Percentiles rank a stretch among this genome's conserved stretches.
phyloP scores from a whole-genome alignment of 2,888 invertebrate species.

The Tetranychus piercei region DNA sequence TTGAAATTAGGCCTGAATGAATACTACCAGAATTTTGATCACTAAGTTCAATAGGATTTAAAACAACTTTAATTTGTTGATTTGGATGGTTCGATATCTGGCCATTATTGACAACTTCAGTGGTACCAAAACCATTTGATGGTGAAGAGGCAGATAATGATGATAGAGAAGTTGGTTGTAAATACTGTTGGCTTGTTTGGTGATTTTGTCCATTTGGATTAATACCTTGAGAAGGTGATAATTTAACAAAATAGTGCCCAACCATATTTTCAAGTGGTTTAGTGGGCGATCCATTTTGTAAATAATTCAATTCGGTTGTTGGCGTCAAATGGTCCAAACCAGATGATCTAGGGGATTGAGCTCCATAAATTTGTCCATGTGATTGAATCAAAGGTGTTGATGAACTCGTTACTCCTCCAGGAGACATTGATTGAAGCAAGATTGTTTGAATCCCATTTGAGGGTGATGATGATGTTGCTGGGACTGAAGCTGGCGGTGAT shows the following conservation, averaged over 20 bases:
- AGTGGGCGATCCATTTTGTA: not conserved
- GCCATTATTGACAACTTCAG: not conserved
- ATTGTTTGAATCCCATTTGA: not conserved
- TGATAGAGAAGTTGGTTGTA: not conserved
- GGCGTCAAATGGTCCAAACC: not conserved
- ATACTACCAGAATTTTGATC: not conserved
- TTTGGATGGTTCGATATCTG: not conserved
- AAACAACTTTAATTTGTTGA: not conserved
- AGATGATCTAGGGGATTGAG: not conserved
- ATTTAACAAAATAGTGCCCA: not conserved
- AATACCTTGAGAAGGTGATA: not conserved
- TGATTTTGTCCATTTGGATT: not conserved
- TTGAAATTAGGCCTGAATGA: not conserved
- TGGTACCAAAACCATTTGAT: not conserved
- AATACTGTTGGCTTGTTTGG: not conserved
- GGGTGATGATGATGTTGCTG: not conserved
- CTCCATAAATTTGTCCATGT: not conserved
- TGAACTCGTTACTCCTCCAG: not conserved
- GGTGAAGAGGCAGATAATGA: not conserved
- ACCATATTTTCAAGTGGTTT: not conserved
- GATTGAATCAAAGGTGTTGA: not conserved
- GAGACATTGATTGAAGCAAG: not conserved
- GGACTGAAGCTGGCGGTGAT: not conserved
- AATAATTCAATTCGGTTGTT: not conserved
- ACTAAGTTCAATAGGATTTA: not conserved